Base-by-base conservation (phyloP, 2,888 invertebrate species). In the Perizoma affinitatum region DNA sequence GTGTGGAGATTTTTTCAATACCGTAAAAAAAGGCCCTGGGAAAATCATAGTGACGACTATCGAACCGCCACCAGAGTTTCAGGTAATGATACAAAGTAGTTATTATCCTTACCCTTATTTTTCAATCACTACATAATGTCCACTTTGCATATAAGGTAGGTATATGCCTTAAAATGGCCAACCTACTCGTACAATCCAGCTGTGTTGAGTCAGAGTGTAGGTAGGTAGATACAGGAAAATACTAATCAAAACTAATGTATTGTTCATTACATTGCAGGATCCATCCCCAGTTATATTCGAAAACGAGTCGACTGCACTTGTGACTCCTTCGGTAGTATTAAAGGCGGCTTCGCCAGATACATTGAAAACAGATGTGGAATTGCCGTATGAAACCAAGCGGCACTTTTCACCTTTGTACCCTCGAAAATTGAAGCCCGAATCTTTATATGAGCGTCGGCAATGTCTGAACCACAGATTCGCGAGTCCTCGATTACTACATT, bases 11-110 rank as follows among this genome's bases (percentile, higher is more conserved):
- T 96, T 96, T 85, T 96, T 96, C 79, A 96, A 96, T 80, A 96
- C 96, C 3, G 90, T 96, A 66, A 96, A 96, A 79, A 96, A 96
- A 85, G 96, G 96, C 34, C 96, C 96, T 7, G 93, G 94, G 63
- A 90, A 94, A 76, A 94, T 94, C 53, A 93, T 93, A 71, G 78
- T 93, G 55, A 90, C 93, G 40, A 94, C 96, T 10, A 96, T 97
- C 69, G 96, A 96, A 78, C 97, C 97, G 64, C 97, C 97, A 10
- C 95, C 95, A 10, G 96, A 97, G 82, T 97, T 97, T 88, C 97
- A 97, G 90, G 96, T 93, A 83, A 55, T 64, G 11, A 48, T 48
- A 36, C 10, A 33, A 33, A 40, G 38, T 40, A 5, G 46, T n/a
- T 35, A 38, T 7, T 38, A 5, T 3, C 38, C 22, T 22, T 22